Evolutionary conservation across 2,797 vertebrate species (phyloP), one percentile per base, ranked within the genome.

Genomic region (Sylvilagus floridanus): DNA sequence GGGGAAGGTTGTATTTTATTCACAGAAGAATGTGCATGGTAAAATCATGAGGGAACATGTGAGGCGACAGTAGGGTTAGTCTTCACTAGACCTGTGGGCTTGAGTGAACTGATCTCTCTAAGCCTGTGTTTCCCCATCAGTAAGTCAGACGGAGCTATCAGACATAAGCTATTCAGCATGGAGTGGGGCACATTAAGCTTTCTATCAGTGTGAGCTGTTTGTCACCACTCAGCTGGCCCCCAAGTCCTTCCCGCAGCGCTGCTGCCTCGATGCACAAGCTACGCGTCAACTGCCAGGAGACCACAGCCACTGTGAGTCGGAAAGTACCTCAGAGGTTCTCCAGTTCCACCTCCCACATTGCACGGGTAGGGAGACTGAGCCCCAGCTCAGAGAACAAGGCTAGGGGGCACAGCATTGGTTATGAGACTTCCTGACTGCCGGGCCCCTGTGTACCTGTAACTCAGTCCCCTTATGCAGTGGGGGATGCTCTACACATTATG

Each of bases 301-400:
- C 87, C 87, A 91, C 91, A 95, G 42, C 12, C 5, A 24, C 4
- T 71, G 28, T 62, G 47, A n/a, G 42, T 21, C 16, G 95, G 96
- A 97, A 97, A 97, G 95, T 95, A 94, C 96, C 96, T 24, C 1
- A 13, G 68, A 95, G 57, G 76, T 84, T 77, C 86, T 75, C 0
- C 12, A 81, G 68, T 78, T 94, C 87, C 95, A 19, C 81, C 91
- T 93, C 94, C 95, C 81, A 93, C 96, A 81, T 77, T 35, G 69
- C 84, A 42, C 72, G 84, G 90, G 57, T 60, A 72, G 60, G 52
- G 84, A 93, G 65, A 72, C 84, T 22, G 57, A 95, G 88, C 65
- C 37, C 76, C 63, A 63, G 60, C 52, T 78, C 75, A 88, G 52
- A 94, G 84, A 84, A 71, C 35, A 52, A 30, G 57, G 30, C 50